Conservation (phyloP, 2,797 vertebrate species). For the Peromyscus eremicus region DNA sequence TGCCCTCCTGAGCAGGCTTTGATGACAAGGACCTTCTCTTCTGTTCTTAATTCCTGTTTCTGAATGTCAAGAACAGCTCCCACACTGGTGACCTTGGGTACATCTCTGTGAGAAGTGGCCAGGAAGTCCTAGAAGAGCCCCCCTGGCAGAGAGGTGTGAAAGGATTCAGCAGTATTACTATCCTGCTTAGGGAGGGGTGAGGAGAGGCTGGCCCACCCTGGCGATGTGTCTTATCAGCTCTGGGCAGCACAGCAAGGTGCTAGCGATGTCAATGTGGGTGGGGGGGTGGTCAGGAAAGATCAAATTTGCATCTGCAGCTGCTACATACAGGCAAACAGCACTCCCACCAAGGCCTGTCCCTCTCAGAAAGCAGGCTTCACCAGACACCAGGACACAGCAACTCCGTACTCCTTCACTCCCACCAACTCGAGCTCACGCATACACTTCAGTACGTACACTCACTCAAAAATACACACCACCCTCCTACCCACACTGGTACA, state of each 20-base stretch:
- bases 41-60: constrained; percentile 30
- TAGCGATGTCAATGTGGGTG: background rate
- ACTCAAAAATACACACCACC: background rate
- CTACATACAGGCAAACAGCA: background rate
- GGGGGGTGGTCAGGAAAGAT: background rate
- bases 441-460: constrained; percentile 6
- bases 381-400: background rate
- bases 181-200: constrained; percentile 43
- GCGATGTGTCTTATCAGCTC: constrained; percentile 55
- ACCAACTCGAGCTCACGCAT: background rate
- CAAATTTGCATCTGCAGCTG: constrained; percentile 21
- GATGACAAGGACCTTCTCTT: background rate
- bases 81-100: background rate
- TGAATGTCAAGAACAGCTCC: constrained; percentile 4
- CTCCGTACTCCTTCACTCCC: background rate
- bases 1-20: background rate
- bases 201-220: background rate
- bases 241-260: constrained; percentile 23
- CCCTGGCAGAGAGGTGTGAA: background rate
- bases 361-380: background rate
- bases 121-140: background rate
- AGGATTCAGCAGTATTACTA: background rate
- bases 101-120: background rate
- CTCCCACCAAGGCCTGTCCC: background rate
- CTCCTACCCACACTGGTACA: background rate